A percentile compares a stretch with the other conserved stretches of the same genome.
These are phyloP conservation scores for Tachycineta bicolor DNA, from an alignment of 2,113 vertebrate genomes.

Conservation along the genomic window DNA sequence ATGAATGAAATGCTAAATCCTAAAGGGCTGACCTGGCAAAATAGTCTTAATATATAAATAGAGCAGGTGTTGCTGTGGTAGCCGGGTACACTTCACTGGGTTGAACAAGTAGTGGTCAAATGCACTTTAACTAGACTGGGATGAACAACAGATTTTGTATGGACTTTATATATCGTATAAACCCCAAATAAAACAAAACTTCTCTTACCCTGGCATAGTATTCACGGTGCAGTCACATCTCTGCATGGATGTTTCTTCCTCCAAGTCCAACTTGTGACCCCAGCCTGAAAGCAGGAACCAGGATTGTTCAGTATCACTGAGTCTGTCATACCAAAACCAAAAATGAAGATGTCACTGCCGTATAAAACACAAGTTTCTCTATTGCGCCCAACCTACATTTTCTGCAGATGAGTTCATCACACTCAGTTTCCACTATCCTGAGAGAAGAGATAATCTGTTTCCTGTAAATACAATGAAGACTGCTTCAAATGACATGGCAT, in stretches of 20 bases:
- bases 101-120: background rate
- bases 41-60: background rate
- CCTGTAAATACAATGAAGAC: background rate
- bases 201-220: background rate
- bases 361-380: slow-evolving; percentile 1
- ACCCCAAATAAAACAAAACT: background rate
- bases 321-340: background rate
- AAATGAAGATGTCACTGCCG: background rate
- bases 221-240: background rate
- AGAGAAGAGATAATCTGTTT: slow-evolving; percentile 25
- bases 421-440: background rate
- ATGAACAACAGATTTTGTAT: background rate
- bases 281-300: background rate
- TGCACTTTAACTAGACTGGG: background rate
- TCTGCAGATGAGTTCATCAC: slow-evolving; percentile 35
- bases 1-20: background rate
- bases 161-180: background rate
- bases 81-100: background rate
- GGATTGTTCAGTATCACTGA: background rate
- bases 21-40: background rate
- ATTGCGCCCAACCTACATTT: slow-evolving; percentile 34
- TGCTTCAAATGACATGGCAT: background rate
- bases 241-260: background rate
- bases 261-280: background rate
- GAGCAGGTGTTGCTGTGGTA: background rate